Evolutionary conservation across 1,140 invertebrate species (phyloP).

Genomic region (Trichoplusia ni): DNA sequence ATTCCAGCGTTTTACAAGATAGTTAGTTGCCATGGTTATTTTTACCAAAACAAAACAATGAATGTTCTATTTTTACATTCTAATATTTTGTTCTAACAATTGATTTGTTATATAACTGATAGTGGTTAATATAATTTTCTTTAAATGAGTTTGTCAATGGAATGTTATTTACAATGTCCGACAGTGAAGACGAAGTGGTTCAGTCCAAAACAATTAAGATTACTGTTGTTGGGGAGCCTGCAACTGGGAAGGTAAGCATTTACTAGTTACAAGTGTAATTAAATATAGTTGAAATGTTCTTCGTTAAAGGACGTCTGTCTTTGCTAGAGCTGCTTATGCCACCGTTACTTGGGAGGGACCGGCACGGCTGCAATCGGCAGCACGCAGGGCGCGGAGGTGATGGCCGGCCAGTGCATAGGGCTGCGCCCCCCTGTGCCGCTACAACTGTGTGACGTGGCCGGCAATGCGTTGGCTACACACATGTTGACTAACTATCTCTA

Average conservation of each 20-base stretch:
- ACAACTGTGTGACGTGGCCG: slow-evolving; percentile 93
- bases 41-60: slow-evolving; percentile 25
- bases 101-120: too few relatives aligned
- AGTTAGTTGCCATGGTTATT: slow-evolving; percentile 38
- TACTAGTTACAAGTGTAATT: too few relatives aligned
- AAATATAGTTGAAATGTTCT: too few relatives aligned
- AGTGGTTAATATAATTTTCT: too few relatives aligned
- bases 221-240: slow-evolving; percentile 90
- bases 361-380: slow-evolving; percentile 62
- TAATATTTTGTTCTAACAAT: too few relatives aligned
- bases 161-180: slow-evolving; percentile 81
- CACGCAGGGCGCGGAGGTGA: slow-evolving; percentile 90
- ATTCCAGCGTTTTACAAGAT: neutral
- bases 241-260: slow-evolving; percentile 91
- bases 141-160: slow-evolving; percentile 8
- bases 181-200: slow-evolving; percentile 86
- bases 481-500: slow-evolving; percentile 94
- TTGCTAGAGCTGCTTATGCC: slow-evolving; percentile 84
- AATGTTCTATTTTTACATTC: neutral
- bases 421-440: slow-evolving; percentile 80
- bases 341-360: slow-evolving; percentile 67
- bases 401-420: slow-evolving; percentile 86
- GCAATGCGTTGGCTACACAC: slow-evolving; percentile 86
- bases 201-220: slow-evolving; percentile 89
- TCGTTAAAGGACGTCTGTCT: too few relatives aligned